A percentile compares a stretch with the other conserved stretches of the same genome.
phyloP scores from a whole-genome alignment of 1,140 invertebrate species.

The Drosophila ambigua region DNA sequence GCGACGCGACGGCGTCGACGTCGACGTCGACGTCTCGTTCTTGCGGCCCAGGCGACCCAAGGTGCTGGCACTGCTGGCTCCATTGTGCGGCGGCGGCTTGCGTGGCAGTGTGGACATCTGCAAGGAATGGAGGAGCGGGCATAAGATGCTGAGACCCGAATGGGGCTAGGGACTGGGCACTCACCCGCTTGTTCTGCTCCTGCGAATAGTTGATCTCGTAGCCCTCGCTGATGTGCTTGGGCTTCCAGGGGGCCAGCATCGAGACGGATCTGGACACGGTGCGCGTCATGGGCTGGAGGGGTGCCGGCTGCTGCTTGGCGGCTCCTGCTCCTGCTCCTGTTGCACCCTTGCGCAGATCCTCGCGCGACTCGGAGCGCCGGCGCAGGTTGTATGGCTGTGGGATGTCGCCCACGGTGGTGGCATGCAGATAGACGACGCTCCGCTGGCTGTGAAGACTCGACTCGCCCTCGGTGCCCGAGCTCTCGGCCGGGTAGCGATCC shows the following conservation, averaged over 20 bases:
- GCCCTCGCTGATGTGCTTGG: slow-evolving; percentile 88
- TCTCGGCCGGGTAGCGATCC: slow-evolving; percentile 85
- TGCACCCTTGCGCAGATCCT: slow-evolving; percentile 87
- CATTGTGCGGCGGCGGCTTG: slow-evolving; percentile 68
- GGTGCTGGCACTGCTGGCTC: slow-evolving; percentile 70
- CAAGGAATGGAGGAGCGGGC: neutral
- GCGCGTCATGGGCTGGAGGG: slow-evolving; percentile 87
- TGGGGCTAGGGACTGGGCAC: neutral
- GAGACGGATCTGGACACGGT: slow-evolving; percentile 93
- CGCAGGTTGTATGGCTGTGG: slow-evolving; percentile 83
- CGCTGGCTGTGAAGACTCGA: slow-evolving; percentile 91
- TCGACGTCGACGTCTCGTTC: slow-evolving; percentile 35
- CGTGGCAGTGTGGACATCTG: slow-evolving; percentile 74
- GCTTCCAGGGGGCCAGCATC: slow-evolving; percentile 92
- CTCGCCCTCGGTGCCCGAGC: slow-evolving; percentile 90
- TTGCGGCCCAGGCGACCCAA: slow-evolving; percentile 61
- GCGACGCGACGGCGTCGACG: slow-evolving; percentile 43
- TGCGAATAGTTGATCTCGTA: slow-evolving; percentile 92
- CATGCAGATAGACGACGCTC: slow-evolving; percentile 91
- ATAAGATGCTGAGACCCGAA: neutral
- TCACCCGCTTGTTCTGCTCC: slow-evolving; percentile 85
- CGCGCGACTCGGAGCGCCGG: slow-evolving; percentile 85
- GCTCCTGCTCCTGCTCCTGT: slow-evolving; percentile 41
- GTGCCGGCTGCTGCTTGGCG: slow-evolving; percentile 59
- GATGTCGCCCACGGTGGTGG: slow-evolving; percentile 87